These are phyloP conservation scores for Archocentrus centrarchus DNA, from an alignment of 2,113 vertebrate genomes.

Conservation along the genomic window DNA sequence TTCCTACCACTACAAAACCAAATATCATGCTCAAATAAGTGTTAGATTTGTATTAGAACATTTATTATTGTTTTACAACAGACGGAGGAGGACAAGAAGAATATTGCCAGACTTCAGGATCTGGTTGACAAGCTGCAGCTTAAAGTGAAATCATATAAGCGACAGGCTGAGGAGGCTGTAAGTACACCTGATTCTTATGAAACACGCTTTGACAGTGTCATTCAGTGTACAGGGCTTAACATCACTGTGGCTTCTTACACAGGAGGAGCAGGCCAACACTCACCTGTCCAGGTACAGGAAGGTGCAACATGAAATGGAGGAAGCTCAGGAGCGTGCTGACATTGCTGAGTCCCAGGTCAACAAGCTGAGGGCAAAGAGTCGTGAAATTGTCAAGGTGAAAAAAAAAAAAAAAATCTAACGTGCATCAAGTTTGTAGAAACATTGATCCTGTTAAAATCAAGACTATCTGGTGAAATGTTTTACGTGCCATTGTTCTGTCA, in stretches of 20 bases:
- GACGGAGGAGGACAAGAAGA: slow-evolving; percentile 86
- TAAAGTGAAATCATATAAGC: slow-evolving; percentile 84
- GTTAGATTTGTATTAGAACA: neutral
- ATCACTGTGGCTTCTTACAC: neutral
- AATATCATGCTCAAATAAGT: neutral
- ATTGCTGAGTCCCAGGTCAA: slow-evolving; percentile 87
- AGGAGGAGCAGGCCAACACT: slow-evolving; percentile 79
- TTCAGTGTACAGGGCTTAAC: slow-evolving; percentile 2
- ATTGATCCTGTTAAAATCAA: neutral
- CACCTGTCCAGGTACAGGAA: slow-evolving; percentile 83
- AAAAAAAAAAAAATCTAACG: neutral
- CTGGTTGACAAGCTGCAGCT: slow-evolving; percentile 86
- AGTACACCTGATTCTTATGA: slow-evolving; percentile 51
- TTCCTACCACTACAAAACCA: neutral
- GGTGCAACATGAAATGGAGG: slow-evolving; percentile 87
- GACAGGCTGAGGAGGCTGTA: slow-evolving; percentile 82
- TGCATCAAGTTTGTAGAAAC: neutral
- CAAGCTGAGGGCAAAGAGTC: slow-evolving; percentile 85
- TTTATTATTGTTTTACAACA: slow-evolving; percentile 39
- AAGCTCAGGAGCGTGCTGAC: slow-evolving; percentile 86
- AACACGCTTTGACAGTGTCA: neutral
- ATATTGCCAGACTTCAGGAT: slow-evolving; percentile 81
- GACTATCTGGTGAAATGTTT: neutral
- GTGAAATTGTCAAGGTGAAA: slow-evolving; percentile 78
- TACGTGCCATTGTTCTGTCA: neutral